These are phyloP conservation scores for Oconnorella tubifera DNA, from an alignment of 2,888 invertebrate genomes.

Conservation along the genomic window DNA sequence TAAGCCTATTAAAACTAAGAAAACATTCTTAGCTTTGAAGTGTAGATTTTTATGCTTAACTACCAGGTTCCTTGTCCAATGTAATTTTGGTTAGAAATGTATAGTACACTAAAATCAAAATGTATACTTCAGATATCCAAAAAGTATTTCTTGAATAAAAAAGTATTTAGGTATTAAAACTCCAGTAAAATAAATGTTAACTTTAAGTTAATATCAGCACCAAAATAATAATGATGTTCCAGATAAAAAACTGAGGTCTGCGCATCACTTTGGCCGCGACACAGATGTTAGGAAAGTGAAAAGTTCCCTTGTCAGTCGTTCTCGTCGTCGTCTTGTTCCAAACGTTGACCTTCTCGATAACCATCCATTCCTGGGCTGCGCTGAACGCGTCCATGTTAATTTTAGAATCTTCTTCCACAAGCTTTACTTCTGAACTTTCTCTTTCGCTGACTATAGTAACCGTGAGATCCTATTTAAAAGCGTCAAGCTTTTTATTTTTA, in stretches of 20 bases:
- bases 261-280: constrained; percentile 31
- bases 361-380: constrained; percentile 50
- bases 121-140: no score
- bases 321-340: constrained; percentile 21
- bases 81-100: no score
- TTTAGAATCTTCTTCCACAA: constrained; percentile 20
- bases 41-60: no score
- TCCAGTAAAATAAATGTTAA: no score
- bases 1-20: no score
- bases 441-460: constrained; percentile 29
- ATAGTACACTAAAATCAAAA: no score
- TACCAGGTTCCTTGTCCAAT: no score
- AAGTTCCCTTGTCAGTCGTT: constrained; percentile 21
- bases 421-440: constrained; percentile 23
- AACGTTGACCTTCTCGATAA: constrained; percentile 37
- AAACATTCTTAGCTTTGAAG: no score
- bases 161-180: no score
- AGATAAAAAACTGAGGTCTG: constrained; percentile 30
- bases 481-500: no score
- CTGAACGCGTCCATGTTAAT: constrained; percentile 39
- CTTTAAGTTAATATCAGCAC: constrained; percentile 10
- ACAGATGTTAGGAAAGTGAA: constrained; percentile 26
- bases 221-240: constrained; percentile 32
- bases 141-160: no score
- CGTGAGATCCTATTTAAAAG: constrained; percentile 25